Percentiles rank a stretch among this genome's conserved stretches.
phyloP scores from a whole-genome alignment of 2,113 vertebrate genomes.

The Xenopus laevis region DNA sequence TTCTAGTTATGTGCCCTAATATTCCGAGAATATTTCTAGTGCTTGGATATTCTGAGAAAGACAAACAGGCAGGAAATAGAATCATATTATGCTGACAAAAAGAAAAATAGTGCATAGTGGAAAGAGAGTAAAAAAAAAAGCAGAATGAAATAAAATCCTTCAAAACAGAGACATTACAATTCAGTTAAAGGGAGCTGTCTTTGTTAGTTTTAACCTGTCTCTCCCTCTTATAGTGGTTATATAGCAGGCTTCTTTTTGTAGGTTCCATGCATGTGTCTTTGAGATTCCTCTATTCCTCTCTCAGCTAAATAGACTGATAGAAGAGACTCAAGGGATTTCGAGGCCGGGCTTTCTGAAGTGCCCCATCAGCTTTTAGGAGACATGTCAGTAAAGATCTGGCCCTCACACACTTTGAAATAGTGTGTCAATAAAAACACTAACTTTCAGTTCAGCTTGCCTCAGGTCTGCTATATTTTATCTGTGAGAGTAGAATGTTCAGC shows the following conservation, averaged over 20 bases:
- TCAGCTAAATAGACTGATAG: conserved; percentile 39
- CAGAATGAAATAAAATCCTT: background rate
- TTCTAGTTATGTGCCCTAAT: no score
- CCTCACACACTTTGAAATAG: conserved; percentile 30
- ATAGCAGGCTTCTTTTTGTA: conserved; percentile 2
- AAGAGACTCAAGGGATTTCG: conserved; percentile 31
- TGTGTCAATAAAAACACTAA: conserved; percentile 31
- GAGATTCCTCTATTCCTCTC: conserved; percentile 25
- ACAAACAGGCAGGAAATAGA: no score
- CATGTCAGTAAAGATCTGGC: conserved; percentile 36
- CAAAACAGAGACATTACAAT: background rate
- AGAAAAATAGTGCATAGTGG: no score
- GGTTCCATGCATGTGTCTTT: conserved; percentile 26
- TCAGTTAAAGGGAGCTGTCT: background rate
- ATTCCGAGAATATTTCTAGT: no score
- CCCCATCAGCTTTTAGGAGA: conserved; percentile 40
- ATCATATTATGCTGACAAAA: no score
- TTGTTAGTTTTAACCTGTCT: conserved; percentile 8
- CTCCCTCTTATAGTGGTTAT: background rate
- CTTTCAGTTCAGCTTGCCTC: conserved; percentile 8
- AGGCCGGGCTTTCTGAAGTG: conserved; percentile 34
- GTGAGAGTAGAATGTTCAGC: background rate
- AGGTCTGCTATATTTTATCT: conserved; percentile 19
- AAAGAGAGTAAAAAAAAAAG: background rate
- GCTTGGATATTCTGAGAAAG: no score